phyloP scores from a whole-genome alignment of 2,113 vertebrate genomes.

The Ivindomyrus marchei region DNA sequence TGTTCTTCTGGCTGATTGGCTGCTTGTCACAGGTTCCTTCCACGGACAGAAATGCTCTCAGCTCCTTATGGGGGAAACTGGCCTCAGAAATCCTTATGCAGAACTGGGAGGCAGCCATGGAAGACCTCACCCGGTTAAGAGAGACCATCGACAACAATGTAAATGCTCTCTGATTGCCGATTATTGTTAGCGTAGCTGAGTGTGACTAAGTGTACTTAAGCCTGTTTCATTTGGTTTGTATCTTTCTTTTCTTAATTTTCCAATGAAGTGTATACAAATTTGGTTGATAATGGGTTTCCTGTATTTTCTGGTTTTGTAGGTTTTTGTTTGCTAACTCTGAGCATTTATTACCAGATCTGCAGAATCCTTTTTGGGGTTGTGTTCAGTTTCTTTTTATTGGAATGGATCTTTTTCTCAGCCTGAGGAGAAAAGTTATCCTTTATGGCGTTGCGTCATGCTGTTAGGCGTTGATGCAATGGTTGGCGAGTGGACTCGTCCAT shows the following conservation, averaged over 20 bases:
- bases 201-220: constrained; percentile 17
- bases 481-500: neutral
- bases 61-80: constrained; percentile 94
- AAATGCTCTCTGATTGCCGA: constrained; percentile 57
- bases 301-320: neutral
- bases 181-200: constrained; percentile 60
- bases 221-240: neutral
- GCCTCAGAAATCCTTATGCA: constrained; percentile 99
- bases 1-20: neutral
- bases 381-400: neutral
- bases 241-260: neutral
- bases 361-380: neutral
- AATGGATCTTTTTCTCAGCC: neutral
- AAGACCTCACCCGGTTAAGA: constrained; percentile 92
- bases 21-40: constrained; percentile 76
- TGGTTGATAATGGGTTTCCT: neutral
- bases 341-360: neutral
- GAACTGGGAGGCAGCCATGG: constrained; percentile 92
- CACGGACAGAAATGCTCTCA: constrained; percentile 94
- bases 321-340: neutral
- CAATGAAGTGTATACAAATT: neutral
- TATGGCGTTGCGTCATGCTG: neutral
- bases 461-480: neutral
- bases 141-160: constrained; percentile 99
- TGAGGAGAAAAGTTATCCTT: neutral